phyloP scores from a whole-genome alignment of 1,140 invertebrate species.

The Alviniconcha marisindica region DNA sequence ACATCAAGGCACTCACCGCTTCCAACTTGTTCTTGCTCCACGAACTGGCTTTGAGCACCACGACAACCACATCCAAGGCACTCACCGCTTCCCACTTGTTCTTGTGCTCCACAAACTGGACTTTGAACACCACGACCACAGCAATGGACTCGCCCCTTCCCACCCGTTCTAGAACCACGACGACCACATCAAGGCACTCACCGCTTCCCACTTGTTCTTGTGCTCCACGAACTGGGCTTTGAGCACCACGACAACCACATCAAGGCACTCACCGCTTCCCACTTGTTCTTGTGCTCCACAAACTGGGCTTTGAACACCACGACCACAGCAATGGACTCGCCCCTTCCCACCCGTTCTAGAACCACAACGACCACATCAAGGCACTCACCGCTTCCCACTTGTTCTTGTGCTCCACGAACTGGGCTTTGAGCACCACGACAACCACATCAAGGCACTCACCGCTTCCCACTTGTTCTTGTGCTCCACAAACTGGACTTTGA shows the following conservation, averaged over 20 bases:
- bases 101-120: constrained; percentile 75
- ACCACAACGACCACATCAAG: not conserved
- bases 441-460: constrained; percentile 52
- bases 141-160: not conserved
- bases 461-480: constrained; percentile 74
- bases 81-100: constrained; percentile 73
- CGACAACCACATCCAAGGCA: too few relatives aligned
- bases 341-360: not conserved
- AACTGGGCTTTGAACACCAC: constrained; percentile 74
- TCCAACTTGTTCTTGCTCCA: too few relatives aligned
- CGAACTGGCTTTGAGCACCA: too few relatives aligned
- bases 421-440: constrained; percentile 72
- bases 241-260: too few relatives aligned
- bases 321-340: not conserved
- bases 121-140: too few relatives aligned
- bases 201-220: too few relatives aligned
- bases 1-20: too few relatives aligned
- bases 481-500: constrained; percentile 74
- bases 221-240: too few relatives aligned
- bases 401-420: constrained; percentile 74
- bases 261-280: constrained; percentile 73
- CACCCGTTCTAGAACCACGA: too few relatives aligned
- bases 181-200: not conserved
- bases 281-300: constrained; percentile 74
- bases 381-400: constrained; percentile 73